A percentile compares a stretch with the other conserved stretches of the same genome.
These are phyloP conservation scores for Patiria pectinifera DNA, from an alignment of 53 echinoderm and acorn worm species.

Conservation along the genomic window DNA sequence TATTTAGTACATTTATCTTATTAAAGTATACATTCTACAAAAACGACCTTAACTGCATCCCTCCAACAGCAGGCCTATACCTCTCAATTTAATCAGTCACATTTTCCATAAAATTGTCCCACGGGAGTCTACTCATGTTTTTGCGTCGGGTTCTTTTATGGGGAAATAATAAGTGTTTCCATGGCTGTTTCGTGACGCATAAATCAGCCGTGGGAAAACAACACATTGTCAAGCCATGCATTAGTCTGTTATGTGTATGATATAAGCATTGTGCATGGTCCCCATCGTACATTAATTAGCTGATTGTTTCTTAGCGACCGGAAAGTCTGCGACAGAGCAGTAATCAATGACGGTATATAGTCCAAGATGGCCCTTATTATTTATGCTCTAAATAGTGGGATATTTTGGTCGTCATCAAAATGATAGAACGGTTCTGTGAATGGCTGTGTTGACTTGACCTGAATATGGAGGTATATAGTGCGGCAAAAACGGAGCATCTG, in stretches of 20 bases:
- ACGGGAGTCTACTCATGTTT: background rate
- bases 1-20: too few relatives aligned
- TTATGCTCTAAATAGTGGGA: background rate
- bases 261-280: background rate
- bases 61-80: too few relatives aligned
- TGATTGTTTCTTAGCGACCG: conserved; percentile 4
- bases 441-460: background rate
- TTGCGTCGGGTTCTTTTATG: background rate
- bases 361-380: background rate
- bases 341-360: background rate
- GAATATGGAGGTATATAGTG: background rate
- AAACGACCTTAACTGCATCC: too few relatives aligned
- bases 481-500: too few relatives aligned
- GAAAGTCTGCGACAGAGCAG: background rate
- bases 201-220: background rate
- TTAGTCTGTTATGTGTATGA: background rate
- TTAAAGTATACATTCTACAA: too few relatives aligned
- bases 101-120: too few relatives aligned
- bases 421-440: background rate
- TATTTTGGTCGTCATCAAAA: background rate
- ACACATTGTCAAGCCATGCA: background rate
- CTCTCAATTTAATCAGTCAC: too few relatives aligned
- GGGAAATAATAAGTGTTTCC: background rate
- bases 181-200: background rate
- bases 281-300: conserved; percentile 2